A percentile compares a stretch with the other conserved stretches of the same genome.
phyloP scores from a whole-genome alignment of 2,797 vertebrate species.

The Acanthiza pusilla region DNA sequence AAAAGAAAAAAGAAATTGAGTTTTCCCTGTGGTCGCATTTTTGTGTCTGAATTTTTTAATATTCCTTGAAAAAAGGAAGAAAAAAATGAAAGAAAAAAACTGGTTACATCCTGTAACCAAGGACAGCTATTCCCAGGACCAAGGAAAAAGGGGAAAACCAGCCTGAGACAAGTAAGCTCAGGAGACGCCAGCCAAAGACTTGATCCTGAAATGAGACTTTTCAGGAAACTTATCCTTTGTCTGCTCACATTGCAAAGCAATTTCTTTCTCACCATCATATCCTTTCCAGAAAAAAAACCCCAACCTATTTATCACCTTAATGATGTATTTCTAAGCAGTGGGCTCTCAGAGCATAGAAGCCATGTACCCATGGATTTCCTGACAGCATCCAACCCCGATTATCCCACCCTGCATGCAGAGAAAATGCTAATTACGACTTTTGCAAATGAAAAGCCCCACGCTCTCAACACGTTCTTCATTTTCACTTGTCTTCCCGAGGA shows the following conservation, averaged over 20 bases:
- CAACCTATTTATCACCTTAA: background rate
- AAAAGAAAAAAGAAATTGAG: background rate
- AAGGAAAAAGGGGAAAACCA: background rate
- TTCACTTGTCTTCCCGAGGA: conserved; percentile 42
- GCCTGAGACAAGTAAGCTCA: background rate
- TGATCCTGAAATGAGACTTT: background rate
- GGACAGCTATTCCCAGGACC: background rate
- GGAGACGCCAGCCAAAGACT: background rate
- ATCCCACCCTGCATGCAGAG: conserved; percentile 24
- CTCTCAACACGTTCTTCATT: conserved; percentile 43
- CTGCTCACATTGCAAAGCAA: background rate
- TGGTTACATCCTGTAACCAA: background rate
- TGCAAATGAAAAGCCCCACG: conserved; percentile 52
- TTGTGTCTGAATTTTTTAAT: background rate
- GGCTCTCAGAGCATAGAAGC: background rate
- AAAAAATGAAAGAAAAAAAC: background rate
- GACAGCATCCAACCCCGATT: conserved; percentile 40
- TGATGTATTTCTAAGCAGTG: background rate
- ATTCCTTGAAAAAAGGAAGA: background rate
- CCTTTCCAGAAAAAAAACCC: background rate
- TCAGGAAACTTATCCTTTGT: background rate
- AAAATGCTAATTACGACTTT: conserved; percentile 68
- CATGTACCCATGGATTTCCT: conserved; percentile 25
- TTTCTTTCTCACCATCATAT: background rate
- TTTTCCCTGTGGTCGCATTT: background rate